These are phyloP conservation scores for Mercenaria mercenaria DNA, from an alignment of 1,140 invertebrate species.

Conservation along the genomic window DNA sequence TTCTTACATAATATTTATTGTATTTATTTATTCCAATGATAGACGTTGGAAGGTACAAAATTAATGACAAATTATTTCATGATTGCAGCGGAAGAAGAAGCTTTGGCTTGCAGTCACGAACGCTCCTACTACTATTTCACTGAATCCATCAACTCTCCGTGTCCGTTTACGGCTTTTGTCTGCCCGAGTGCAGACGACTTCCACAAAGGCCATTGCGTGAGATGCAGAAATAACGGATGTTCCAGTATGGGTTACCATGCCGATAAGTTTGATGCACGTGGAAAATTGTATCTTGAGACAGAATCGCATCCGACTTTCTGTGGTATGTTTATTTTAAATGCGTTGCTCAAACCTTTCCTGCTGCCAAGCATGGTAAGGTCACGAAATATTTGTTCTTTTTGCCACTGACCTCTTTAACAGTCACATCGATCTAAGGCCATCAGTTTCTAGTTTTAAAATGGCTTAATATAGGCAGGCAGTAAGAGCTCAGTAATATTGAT, in stretches of 20 bases:
- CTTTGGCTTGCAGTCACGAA: conserved; percentile 94
- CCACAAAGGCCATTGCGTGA: conserved; percentile 91
- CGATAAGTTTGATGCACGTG: conserved; percentile 64
- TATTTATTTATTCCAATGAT: too few relatives aligned
- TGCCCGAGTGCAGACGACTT: conserved; percentile 89
- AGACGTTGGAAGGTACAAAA: too few relatives aligned
- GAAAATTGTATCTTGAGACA: conserved; percentile 71
- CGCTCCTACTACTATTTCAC: conserved; percentile 94
- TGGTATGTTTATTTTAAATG: conserved; percentile 56
- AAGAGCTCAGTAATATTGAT: too few relatives aligned
- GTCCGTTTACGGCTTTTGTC: conserved; percentile 92
- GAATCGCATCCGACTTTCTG: conserved; percentile 59
- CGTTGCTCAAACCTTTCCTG: too few relatives aligned
- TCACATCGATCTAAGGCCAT: neutral
- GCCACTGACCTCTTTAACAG: neutral
- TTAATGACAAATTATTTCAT: too few relatives aligned
- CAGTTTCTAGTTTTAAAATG: neutral
- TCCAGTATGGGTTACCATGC: conserved; percentile 87
- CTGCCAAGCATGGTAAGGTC: too few relatives aligned
- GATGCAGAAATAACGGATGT: conserved; percentile 92
- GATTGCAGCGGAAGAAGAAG: conserved; percentile 74
- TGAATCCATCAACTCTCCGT: conserved; percentile 92
- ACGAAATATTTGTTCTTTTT: too few relatives aligned
- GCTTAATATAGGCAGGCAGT: neutral
- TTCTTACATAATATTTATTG: too few relatives aligned